Base-by-base conservation (phyloP, 2,113 vertebrate species). In the Oryzias melastigma region DNA sequence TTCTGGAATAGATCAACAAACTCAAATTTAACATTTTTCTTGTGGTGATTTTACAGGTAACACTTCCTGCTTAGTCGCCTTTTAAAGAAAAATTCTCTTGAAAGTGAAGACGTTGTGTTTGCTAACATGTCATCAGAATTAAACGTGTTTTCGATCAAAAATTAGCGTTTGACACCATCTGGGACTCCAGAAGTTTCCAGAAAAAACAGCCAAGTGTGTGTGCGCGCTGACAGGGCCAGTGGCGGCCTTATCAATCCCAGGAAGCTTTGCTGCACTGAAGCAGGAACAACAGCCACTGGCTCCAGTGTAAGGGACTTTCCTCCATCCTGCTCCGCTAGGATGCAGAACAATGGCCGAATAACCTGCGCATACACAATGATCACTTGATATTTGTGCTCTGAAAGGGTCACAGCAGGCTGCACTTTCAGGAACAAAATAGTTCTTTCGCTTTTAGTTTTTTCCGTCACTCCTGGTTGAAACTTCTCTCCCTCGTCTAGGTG, bases 301-400 rank as follows among this genome's bases (percentile, higher is more conserved):
- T 72, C 56, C 4, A 17, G 75, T 75, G 62, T 60, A 68, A 67
- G 91, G 90, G 89, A 89, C 89, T 92, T 93, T 92, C 88, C 90
- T 86, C 69, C 79, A 55, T 73, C 76, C 69, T 80, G 68, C 70
- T 61, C 71, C 7, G 66, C 66, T 74, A 62, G 75, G 73, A 86
- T 67, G 73, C 67, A 83, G 81, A 86, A 89, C 88, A 90, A 90
- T 89, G 82, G 76, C 69, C 52, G 46, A 55, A 68, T 76, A 57
- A 82, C 69, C 77, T 83, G 27, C 27, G 54, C 51, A 27, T 42
- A 58, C 55, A 70, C 49, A 52, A 57, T 77, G 46, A 62, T 47
- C 43, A 10, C 44, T 62, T 52, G 59, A 65, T 71, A 40, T 62
- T 75, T 76, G 72, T 16, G 61, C 60, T 83, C 53, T 69, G 50